These are phyloP conservation scores for Coluber constrictor DNA, from an alignment of 2,797 vertebrate species.

Conservation along the genomic window DNA sequence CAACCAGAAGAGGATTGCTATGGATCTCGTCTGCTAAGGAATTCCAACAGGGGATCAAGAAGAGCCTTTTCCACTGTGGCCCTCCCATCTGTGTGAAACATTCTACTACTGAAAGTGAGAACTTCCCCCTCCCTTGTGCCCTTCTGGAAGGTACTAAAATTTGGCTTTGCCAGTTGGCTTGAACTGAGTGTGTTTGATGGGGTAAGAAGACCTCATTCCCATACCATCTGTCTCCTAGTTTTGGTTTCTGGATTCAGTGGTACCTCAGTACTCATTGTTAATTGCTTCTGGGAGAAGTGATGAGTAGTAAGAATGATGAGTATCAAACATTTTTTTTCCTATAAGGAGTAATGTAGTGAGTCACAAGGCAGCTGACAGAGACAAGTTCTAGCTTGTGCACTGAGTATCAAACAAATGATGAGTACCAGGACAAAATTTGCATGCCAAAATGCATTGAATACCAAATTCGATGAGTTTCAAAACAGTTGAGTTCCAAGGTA, in stretches of 20 bases:
- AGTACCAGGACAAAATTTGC: not conserved
- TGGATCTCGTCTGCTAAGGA: not conserved
- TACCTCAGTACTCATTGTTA: not conserved
- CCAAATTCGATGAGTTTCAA: not conserved
- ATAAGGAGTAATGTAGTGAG: not conserved
- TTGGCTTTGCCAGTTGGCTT: not conserved
- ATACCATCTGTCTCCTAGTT: not conserved
- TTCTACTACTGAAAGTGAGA: not conserved
- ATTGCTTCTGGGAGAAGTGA: not conserved
- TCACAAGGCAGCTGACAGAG: not conserved
- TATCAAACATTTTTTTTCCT: not conserved
- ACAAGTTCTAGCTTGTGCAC: not conserved
- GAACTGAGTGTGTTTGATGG: not conserved
- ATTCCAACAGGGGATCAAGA: not conserved
- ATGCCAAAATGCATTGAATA: not conserved
- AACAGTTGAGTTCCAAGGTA: not conserved
- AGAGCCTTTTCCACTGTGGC: not conserved
- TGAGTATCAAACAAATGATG: not conserved
- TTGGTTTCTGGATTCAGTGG: not conserved
- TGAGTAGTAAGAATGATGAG: not conserved
- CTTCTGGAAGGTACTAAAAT: not conserved
- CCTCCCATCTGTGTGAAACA: not conserved
- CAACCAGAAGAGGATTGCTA: not conserved
- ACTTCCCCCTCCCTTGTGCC: not conserved
- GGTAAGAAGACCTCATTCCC: not conserved